phyloP scores from a whole-genome alignment of 64 coral and sea anemone species.

The Montipora capricornis region DNA sequence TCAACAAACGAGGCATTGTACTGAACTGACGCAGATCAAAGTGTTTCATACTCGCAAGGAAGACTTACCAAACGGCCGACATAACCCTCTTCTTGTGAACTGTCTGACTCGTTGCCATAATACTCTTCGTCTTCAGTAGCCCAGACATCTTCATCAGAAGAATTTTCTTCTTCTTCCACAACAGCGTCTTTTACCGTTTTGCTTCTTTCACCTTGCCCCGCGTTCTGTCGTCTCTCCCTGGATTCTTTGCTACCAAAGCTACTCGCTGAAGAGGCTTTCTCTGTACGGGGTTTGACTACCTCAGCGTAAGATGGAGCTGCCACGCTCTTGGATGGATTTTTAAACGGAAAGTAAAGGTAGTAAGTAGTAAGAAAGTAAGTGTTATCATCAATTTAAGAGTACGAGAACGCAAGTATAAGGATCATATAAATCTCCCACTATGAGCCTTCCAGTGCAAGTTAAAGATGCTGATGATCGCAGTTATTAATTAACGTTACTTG shows the following conservation, averaged over 20 bases:
- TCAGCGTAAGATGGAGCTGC: slow-evolving; percentile 10
- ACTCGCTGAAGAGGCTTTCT: background rate
- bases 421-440: too few species aligned
- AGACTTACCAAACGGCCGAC: background rate
- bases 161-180: background rate
- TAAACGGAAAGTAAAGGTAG: background rate
- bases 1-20: too few species aligned
- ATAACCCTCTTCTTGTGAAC: slow-evolving; percentile 11
- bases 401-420: too few species aligned
- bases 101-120: slow-evolving; percentile 21
- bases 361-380: background rate
- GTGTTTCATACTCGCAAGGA: background rate
- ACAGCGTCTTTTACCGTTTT: background rate
- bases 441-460: too few species aligned
- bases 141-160: slow-evolving; percentile 42
- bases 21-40: too few species aligned
- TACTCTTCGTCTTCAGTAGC: slow-evolving; percentile 49
- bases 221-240: background rate
- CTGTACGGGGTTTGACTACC: background rate
- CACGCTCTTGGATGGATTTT: background rate
- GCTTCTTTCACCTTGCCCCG: background rate
- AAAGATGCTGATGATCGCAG: too few species aligned
- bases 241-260: background rate
- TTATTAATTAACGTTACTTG: too few species aligned
- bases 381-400: too few species aligned